phyloP scores from a whole-genome alignment of 2,113 vertebrate genomes.

The Pygoscelis antarcticus region DNA sequence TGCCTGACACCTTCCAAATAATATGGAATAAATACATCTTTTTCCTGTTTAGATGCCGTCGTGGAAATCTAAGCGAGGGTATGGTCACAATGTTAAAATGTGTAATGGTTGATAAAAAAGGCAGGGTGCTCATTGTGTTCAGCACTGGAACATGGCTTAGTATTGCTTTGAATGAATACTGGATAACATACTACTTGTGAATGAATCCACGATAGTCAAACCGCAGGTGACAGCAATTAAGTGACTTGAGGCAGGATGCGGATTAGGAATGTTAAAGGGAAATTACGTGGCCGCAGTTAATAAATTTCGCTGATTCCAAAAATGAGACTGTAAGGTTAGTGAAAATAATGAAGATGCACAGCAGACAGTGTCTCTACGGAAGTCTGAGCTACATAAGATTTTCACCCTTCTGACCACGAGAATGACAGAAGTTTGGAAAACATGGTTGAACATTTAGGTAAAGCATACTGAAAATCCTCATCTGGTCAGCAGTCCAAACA shows the following conservation, averaged over 20 bases:
- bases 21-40: background rate
- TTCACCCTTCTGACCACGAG: background rate
- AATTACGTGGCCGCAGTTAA: background rate
- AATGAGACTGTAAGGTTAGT: background rate
- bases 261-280: background rate
- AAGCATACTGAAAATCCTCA: background rate
- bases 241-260: background rate
- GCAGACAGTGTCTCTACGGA: background rate
- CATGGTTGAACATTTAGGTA: background rate
- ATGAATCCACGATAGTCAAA: background rate
- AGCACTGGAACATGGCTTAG: background rate
- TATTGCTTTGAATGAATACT: background rate
- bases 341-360: background rate
- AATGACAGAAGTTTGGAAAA: conserved; percentile 5
- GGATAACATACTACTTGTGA: background rate
- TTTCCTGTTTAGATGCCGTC: background rate
- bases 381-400: background rate
- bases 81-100: background rate
- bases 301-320: background rate
- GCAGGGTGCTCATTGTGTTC: background rate
- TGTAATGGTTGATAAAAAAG: background rate
- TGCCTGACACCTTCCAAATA: background rate
- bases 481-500: background rate
- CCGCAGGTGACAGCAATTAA: background rate
- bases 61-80: background rate